A percentile compares a stretch with the other conserved stretches of the same genome.
phyloP scores from a whole-genome alignment of 2,888 invertebrate genomes.

The Hyalella azteca region DNA sequence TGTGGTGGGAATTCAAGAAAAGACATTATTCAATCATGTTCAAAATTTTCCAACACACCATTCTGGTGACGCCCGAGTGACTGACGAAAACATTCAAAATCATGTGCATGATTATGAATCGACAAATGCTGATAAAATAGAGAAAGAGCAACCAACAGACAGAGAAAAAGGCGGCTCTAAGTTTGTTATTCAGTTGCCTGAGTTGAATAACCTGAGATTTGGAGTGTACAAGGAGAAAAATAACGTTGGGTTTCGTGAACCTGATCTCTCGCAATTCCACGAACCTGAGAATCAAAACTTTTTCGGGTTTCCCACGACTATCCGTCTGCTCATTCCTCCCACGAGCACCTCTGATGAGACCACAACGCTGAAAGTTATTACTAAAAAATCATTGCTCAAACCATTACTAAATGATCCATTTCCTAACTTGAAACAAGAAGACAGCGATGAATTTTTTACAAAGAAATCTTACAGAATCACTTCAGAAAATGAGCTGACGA shows the following conservation, averaged over 20 bases:
- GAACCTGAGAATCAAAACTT: neutral
- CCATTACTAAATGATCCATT: neutral
- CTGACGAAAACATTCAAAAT: too few relatives aligned
- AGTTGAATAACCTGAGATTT: neutral
- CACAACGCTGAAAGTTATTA: neutral
- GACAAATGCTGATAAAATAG: neutral
- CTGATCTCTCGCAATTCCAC: neutral
- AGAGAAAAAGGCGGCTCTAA: neutral
- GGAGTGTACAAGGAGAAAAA: neutral
- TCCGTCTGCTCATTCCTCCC: neutral
- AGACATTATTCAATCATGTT: too few relatives aligned
- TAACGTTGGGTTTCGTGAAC: neutral
- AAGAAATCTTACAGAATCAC: neutral
- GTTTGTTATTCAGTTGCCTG: neutral
- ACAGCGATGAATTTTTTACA: neutral
- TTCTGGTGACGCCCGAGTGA: too few relatives aligned
- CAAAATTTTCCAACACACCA: too few relatives aligned
- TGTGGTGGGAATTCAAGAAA: neutral
- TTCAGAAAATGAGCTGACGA: neutral
- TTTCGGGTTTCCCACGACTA: slow-evolving; percentile 4
- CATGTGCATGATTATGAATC: neutral
- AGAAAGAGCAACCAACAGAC: neutral
- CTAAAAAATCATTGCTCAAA: neutral
- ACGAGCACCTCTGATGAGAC: neutral
- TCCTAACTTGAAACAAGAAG: neutral